Base-by-base conservation (phyloP, 2,797 vertebrate genomes). In the Mycteria americana region DNA sequence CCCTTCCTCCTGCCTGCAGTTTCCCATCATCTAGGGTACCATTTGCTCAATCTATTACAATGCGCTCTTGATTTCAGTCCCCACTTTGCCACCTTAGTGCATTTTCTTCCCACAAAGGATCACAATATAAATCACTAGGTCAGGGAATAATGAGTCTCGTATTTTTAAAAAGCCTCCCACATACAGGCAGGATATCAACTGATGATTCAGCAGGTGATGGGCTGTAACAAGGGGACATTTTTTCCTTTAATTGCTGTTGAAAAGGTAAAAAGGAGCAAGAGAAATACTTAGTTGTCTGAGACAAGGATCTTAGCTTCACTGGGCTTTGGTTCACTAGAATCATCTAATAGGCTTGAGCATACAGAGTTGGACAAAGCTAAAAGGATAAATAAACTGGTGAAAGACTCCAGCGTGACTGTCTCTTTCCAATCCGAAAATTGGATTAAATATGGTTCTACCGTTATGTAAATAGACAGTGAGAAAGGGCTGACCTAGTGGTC, bases 61-160 rank as follows among this genome's bases (percentile, higher is more conserved):
- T 9, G 28, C 2, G 16, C 18, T 91, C 79, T 69, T 88, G 82
- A 80, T 96, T 94, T 92, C 39, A 65, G 77, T 59, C 43, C 46
- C 37, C 13, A 63, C 43, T 93, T 95, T 70, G 85, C 0, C 4
- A 85, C 62, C 89, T 93, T 51, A 43, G 35, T 56, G 21, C 51
- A 59, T 94, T 92, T 95, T 94, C 81, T 88, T 94, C 73, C 78
- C 0, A 0, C 2, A 6, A 86, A 72, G 68, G 87, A 94, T 94
- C 87, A 95, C 46, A 65, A 78, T 88, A 83, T 69, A 92, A 95
- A 96, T 75, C 91, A 78, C 57, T 59, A 72, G 88, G 75, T 87
- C 94, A 94, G 75, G 60, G 67, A 97, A 95, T 89, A 95, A 94
- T 83, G 86, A 95, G 65, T 91, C 72, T 27, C 88, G 60, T 85